phyloP scores from a whole-genome alignment of 2,888 invertebrate species.

The Itoplectis maculator region DNA sequence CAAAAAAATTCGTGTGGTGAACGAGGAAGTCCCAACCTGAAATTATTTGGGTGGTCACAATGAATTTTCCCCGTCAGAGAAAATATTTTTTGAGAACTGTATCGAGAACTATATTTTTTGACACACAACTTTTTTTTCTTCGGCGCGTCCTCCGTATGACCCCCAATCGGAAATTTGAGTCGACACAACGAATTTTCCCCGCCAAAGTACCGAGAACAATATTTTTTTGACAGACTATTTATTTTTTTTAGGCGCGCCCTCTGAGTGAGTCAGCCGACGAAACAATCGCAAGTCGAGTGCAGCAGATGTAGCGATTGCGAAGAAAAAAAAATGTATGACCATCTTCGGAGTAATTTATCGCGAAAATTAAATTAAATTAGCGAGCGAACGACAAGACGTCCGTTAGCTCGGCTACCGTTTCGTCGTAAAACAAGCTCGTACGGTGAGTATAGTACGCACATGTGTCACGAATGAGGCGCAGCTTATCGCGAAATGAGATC shows the following conservation, averaged over 20 bases:
- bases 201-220: slow-evolving; percentile 16
- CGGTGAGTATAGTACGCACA: background rate
- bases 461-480: background rate
- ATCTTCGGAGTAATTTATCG: slow-evolving; percentile 9
- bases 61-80: too few relatives aligned
- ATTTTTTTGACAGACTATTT: too few relatives aligned
- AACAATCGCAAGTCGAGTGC: slow-evolving; percentile 41
- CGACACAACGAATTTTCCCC: slow-evolving; percentile 49
- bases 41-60: too few relatives aligned
- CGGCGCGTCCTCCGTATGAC: too few relatives aligned
- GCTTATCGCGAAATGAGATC: slow-evolving; percentile 3
- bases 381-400: background rate
- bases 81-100: too few relatives aligned
- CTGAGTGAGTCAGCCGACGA: slow-evolving; percentile 9
- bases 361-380: background rate
- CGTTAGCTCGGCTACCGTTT: background rate
- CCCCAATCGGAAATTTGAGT: too few relatives aligned
- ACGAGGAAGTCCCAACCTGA: too few relatives aligned
- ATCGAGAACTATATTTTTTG: too few relatives aligned
- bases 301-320: background rate
- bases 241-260: too few relatives aligned
- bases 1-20: too few relatives aligned
- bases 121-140: too few relatives aligned
- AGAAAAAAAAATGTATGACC: background rate
- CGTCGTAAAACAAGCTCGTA: background rate